These are phyloP conservation scores for Cnemophilus loriae DNA, from an alignment of 2,113 vertebrate species.

Conservation along the genomic window DNA sequence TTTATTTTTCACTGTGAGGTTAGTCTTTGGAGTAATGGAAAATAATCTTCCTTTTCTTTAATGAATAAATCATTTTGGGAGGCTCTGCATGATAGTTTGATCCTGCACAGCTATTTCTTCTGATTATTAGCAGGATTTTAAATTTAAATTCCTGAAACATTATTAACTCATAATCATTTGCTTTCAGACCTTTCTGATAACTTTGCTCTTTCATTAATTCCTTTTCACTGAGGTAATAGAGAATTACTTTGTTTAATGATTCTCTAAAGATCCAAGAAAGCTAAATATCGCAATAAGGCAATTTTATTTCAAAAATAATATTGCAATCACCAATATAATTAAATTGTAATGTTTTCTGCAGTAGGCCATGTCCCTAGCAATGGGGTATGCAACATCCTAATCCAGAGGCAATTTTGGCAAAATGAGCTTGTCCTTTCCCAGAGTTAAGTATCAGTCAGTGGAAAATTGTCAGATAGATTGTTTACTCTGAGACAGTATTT, in stretches of 20 bases:
- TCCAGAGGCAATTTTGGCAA: conserved; percentile 1
- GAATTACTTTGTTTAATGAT: conserved; percentile 46
- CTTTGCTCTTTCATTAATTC: conserved; percentile 38
- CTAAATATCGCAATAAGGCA: not conserved
- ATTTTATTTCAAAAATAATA: conserved; percentile 37
- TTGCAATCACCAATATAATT: not conserved
- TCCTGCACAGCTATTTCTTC: not conserved
- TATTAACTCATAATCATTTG: conserved; percentile 51
- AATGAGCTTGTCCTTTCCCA: conserved; percentile 1
- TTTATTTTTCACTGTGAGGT: conserved; percentile 42
- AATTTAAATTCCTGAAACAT: conserved; percentile 38
- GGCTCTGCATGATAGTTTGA: conserved; percentile 21
- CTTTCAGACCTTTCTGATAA: conserved; percentile 58
- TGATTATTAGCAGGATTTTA: conserved; percentile 18
- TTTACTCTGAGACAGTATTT: not conserved
- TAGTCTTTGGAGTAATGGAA: conserved; percentile 32
- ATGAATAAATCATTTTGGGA: conserved; percentile 22
- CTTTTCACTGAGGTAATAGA: conserved; percentile 6
- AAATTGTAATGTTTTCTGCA: conserved; percentile 35
- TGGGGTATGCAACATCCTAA: not conserved
- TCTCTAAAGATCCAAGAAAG: conserved; percentile 7
- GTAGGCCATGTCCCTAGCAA: not conserved
- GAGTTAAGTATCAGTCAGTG: not conserved
- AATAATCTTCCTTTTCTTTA: conserved; percentile 39
- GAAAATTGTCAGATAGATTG: not conserved